Conservation (phyloP, 2,113 vertebrate genomes). For the Asarcornis scutulata region DNA sequence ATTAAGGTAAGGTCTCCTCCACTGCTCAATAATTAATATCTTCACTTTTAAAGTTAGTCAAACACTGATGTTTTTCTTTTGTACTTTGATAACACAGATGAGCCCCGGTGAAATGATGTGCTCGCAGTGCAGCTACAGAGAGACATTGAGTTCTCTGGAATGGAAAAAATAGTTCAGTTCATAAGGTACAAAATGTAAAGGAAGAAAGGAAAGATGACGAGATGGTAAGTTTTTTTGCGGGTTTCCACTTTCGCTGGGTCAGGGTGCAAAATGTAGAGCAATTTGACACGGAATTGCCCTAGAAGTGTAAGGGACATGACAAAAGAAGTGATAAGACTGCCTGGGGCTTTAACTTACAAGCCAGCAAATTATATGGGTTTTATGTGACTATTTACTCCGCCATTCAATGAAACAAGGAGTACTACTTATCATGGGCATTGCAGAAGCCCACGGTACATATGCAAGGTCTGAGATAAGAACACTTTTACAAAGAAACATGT, state of each 20-base stretch:
- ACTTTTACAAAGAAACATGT: not conserved
- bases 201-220: not conserved
- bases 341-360: constrained; percentile 73
- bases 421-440: constrained; percentile 21
- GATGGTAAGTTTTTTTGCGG: not conserved
- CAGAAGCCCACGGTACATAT: constrained; percentile 35
- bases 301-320: constrained; percentile 55
- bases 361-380: constrained; percentile 68
- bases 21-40: constrained; percentile 53
- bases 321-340: constrained; percentile 67
- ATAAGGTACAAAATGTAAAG: not conserved
- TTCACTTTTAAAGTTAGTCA: constrained; percentile 53
- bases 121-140: not conserved
- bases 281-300: constrained; percentile 63
- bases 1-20: constrained; percentile 24
- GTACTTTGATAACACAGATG: not conserved
- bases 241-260: constrained; percentile 19
- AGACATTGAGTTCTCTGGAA: not conserved
- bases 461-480: constrained; percentile 55
- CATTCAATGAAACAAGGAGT: constrained; percentile 58
- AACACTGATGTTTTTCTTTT: not conserved
- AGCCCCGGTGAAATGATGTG: not conserved
- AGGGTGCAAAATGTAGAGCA: constrained; percentile 45
- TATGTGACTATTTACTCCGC: constrained; percentile 67
- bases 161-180: not conserved